A percentile compares a stretch with the other conserved stretches of the same genome.
These are phyloP conservation scores for Geotrypetes seraphini DNA, from an alignment of 2,797 vertebrate species.

Conservation along the genomic window DNA sequence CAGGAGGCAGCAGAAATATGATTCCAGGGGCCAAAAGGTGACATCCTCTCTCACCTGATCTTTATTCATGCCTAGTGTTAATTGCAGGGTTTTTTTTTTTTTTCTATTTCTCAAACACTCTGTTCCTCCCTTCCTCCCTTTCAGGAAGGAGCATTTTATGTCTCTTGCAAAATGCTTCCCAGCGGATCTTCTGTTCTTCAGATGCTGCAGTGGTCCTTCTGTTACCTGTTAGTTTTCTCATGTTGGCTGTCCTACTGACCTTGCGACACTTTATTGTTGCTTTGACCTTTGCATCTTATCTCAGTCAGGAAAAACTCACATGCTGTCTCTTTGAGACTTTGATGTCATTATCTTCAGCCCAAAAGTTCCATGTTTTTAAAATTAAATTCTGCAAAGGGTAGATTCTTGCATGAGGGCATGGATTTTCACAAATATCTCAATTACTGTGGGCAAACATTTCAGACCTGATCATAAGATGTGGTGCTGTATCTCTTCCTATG, in stretches of 20 bases:
- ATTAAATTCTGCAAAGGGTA: slow-evolving; percentile 29
- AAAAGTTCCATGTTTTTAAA: slow-evolving; percentile 29
- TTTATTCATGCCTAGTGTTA: slow-evolving; percentile 55
- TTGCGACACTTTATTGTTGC: slow-evolving; percentile 38
- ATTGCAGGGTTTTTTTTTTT: slow-evolving; percentile 40
- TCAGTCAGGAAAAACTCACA: no score
- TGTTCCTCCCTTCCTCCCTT: slow-evolving; percentile 58
- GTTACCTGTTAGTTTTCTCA: slow-evolving; percentile 37
- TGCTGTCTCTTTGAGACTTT: slow-evolving; percentile 32
- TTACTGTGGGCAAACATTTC: slow-evolving; percentile 14
- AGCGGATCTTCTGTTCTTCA: slow-evolving; percentile 47
- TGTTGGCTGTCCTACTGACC: slow-evolving; percentile 37
- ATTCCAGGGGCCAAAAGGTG: slow-evolving; percentile 56
- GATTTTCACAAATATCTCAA: slow-evolving; percentile 23
- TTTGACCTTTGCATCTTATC: slow-evolving; percentile 29
- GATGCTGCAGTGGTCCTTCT: slow-evolving; percentile 40
- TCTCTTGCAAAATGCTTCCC: slow-evolving; percentile 52
- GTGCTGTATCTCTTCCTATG: no score
- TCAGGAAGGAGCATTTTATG: slow-evolving; percentile 62
- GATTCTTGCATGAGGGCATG: slow-evolving; percentile 22
- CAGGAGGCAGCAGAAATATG: slow-evolving; percentile 52
- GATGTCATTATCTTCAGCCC: slow-evolving; percentile 34
- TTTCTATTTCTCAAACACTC: slow-evolving; percentile 56
- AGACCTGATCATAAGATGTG: slow-evolving; percentile 24
- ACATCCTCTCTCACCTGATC: slow-evolving; percentile 64